Evolutionary conservation across 2,113 vertebrate species (phyloP).

Genomic region (Pelobates fuscus): DNA sequence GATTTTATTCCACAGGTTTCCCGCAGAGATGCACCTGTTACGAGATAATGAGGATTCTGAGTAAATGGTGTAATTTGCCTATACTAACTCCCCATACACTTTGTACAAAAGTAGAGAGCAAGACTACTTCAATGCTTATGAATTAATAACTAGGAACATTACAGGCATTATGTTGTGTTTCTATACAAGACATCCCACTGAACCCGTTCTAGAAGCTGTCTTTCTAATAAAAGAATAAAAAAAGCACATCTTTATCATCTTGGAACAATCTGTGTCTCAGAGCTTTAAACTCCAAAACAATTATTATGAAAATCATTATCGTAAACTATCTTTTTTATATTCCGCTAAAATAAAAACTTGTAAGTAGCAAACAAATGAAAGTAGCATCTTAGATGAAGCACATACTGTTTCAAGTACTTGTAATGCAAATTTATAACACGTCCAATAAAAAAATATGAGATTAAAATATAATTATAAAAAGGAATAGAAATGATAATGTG

Average conservation of each 20-base stretch:
- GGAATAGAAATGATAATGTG: no score
- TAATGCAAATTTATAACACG: no score
- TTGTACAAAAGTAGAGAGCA: constrained; percentile 17
- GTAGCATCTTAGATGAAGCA: no score
- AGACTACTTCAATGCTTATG: constrained; percentile 8
- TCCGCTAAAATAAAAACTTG: background rate
- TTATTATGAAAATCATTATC: background rate
- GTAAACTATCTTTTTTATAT: background rate
- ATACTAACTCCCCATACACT: constrained; percentile 2
- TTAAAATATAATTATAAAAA: no score
- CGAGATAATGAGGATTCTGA: constrained; percentile 10
- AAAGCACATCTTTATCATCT: constrained; percentile 2
- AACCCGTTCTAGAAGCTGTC: background rate
- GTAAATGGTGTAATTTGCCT: constrained; percentile 15
- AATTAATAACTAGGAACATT: constrained; percentile 27
- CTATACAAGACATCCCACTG: background rate
- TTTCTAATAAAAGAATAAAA: background rate
- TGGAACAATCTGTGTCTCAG: constrained; percentile 3
- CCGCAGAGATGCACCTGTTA: constrained; percentile 41
- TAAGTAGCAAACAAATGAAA: background rate
- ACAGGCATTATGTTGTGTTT: constrained; percentile 10
- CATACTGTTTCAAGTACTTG: no score
- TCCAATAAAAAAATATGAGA: no score
- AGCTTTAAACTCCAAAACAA: background rate
- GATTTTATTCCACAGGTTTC: constrained; percentile 20